phyloP scores from a whole-genome alignment of 2,888 invertebrate genomes.

The Chalcosyrphus nemorum region DNA sequence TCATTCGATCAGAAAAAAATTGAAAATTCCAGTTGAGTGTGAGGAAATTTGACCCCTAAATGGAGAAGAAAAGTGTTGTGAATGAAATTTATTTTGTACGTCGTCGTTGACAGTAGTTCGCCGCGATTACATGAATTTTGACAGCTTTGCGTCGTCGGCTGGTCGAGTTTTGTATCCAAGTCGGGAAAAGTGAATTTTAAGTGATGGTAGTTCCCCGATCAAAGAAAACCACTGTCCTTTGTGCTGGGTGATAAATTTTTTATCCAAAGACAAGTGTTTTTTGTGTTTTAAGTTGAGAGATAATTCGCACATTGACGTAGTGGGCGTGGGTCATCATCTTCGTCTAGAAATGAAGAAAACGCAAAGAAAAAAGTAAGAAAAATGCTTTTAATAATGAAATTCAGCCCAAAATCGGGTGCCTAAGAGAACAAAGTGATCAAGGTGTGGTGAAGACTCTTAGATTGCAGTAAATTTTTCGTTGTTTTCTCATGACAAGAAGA shows the following conservation, averaged over 20 bases:
- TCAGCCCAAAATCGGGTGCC: neutral
- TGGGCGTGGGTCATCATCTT: constrained; percentile 13
- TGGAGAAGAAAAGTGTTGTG: constrained; percentile 27
- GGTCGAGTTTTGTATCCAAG: neutral
- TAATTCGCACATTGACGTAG: neutral
- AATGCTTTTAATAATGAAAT: neutral
- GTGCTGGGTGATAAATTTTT: constrained; percentile 23
- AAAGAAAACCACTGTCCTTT: constrained; percentile 20
- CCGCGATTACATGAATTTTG: constrained; percentile 10
- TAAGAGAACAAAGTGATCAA: neutral
- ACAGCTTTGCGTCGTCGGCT: constrained; percentile 1
- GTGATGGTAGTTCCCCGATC: constrained; percentile 17
- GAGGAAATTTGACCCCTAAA: constrained; percentile 32
- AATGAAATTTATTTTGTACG: constrained; percentile 30
- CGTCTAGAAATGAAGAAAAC: constrained; percentile 21
- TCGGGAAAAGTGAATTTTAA: constrained; percentile 6
- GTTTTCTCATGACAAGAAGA: neutral
- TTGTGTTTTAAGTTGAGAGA: neutral
- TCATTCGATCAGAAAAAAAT: neutral
- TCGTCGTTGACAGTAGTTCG: constrained; percentile 47
- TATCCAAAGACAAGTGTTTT: constrained; percentile 7
- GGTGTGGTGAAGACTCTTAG: neutral
- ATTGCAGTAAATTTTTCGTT: no score
- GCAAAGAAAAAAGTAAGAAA: constrained; percentile 55
- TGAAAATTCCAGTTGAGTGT: constrained; percentile 30